Conservation (phyloP, 2,888 invertebrate species). For the Dione vanillae region DNA sequence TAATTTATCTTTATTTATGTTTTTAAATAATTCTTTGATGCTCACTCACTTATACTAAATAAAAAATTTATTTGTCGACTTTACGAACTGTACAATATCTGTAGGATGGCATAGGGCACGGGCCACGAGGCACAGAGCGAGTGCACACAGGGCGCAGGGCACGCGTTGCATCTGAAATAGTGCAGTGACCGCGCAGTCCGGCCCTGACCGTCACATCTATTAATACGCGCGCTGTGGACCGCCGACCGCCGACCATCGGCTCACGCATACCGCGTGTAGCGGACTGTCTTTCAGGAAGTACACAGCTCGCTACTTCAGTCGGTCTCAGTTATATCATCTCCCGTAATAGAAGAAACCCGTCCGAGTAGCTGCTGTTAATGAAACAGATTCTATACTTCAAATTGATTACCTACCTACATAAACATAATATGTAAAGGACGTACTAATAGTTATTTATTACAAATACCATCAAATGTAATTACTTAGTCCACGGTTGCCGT, state of each 20-base stretch:
- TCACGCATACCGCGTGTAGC: conserved; percentile 38
- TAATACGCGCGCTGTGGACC: conserved; percentile 57
- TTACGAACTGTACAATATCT: no score
- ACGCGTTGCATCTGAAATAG: conserved; percentile 47
- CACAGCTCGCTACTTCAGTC: conserved; percentile 10
- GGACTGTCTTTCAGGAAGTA: conserved; percentile 32
- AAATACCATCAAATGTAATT: conserved; percentile 3
- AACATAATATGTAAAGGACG: neutral
- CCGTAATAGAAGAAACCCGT: neutral
- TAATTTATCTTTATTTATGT: neutral
- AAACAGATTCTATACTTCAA: no score
- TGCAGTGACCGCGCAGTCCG: conserved; percentile 50
- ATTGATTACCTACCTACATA: neutral
- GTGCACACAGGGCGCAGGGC: conserved; percentile 26
- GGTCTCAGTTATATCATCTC: conserved; percentile 12
- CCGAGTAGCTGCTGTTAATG: neutral
- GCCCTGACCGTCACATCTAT: conserved; percentile 66
- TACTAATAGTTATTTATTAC: no score
- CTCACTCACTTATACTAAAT: no score
- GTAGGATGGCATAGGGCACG: no score
- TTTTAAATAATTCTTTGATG: no score
- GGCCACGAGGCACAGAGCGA: no score
- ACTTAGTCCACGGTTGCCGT: neutral
- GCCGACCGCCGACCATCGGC: neutral
- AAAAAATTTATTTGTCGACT: no score